Conservation (phyloP, 1,140 invertebrate species). For the Sarcophaga bullata region DNA sequence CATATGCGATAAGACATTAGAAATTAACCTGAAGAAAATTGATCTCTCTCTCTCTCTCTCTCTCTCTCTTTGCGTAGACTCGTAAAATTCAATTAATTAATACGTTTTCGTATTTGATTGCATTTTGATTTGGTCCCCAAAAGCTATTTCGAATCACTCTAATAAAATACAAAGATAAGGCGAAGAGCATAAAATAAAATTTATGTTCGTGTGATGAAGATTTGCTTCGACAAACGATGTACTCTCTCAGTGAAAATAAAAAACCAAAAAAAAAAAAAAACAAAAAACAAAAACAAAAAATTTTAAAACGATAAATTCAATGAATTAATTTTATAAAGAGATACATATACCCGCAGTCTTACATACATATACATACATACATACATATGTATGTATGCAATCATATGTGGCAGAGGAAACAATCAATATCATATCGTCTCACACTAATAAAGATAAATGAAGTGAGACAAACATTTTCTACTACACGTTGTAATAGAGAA, state of each 20-base stretch:
- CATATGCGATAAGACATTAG: too few relatives aligned
- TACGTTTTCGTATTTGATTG: background rate
- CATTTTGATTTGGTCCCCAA: background rate
- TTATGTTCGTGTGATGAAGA: background rate
- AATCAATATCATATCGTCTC: conserved; percentile 12
- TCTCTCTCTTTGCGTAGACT: background rate
- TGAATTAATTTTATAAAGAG: background rate
- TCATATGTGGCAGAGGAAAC: background rate
- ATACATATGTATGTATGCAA: too few relatives aligned
- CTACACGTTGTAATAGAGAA: too few relatives aligned
- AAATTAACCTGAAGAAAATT: background rate
- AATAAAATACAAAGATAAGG: background rate
- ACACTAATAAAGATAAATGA: conserved; percentile 15
- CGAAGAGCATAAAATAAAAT: background rate
- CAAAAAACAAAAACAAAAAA: too few relatives aligned
- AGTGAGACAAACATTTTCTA: background rate
- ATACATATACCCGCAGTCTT: too few relatives aligned
- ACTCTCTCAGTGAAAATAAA: too few relatives aligned
- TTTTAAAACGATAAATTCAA: background rate
- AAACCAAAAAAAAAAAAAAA: too few relatives aligned
- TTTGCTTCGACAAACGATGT: background rate
- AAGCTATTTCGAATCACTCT: background rate
- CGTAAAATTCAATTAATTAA: background rate
- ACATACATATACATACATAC: too few relatives aligned
- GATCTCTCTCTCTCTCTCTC: too few relatives aligned